Evolutionary conservation across 2,888 invertebrate genomes (phyloP), one percentile per base, ranked within the genome.

Genomic region (Ypsolopha sequella): DNA sequence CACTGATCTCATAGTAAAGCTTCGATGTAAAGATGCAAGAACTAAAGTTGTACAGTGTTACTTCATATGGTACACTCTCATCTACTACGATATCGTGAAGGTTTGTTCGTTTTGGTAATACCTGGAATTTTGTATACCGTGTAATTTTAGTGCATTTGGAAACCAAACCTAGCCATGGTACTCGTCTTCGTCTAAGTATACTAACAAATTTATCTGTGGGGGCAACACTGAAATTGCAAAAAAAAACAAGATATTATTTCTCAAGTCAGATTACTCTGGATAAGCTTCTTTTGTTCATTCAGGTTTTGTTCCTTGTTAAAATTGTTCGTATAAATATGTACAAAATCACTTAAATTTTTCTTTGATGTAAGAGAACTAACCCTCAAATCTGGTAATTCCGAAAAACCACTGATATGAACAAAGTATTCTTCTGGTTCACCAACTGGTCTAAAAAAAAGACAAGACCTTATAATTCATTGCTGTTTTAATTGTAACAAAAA

Each of bases 351-450:
- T 24, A 3, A 24, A 10, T n/a, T 43, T 35, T 38, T 46, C 1
- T 51, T n/a, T 45, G 7, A 43, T 35, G 48, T 9, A 38, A 7
- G 36, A 48, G 45, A 36, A 52, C 51, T 58, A 61, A 80, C 82
- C 70, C 69, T 73, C 49, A 87, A 69, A 64, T 85, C 78, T 9
- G 85, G 80, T 6, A 72, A 55, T 62, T 85, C 84, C 0, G 86
- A 87, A 65, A 75, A 84, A 52, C 86, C 87, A 35, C 62, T 65
- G 49, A 86, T 73, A 35, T 76, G 64, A 14, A 86, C 71, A 51
- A 70, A 76, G 48, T 82, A 60, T 56, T 87, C 86, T 1, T 68
- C 63, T 13, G 84, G 79, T 55, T 80, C 79, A 14, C 82, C 86
- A 13, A 78, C 75, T 14, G 86, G 80, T 52, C 86, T 87, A 65